A percentile compares a stretch with the other conserved stretches of the same genome.
These are phyloP conservation scores for Pelecanus crispus DNA, from an alignment of 2,113 vertebrate species.

Conservation along the genomic window DNA sequence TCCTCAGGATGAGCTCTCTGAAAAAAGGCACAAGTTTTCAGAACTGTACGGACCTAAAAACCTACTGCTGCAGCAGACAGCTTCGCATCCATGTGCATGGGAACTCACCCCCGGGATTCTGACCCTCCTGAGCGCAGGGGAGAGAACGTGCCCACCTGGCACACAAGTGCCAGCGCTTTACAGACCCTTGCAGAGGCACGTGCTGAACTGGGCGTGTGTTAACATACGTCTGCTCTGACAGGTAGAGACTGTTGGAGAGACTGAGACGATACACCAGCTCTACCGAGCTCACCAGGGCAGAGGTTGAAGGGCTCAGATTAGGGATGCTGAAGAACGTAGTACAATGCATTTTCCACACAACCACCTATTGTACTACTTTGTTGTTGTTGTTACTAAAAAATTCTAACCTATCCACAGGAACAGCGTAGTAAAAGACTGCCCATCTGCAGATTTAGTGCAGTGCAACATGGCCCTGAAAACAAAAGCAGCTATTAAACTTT, in stretches of 20 bases:
- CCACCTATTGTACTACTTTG: not conserved
- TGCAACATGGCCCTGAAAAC: not conserved
- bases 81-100: accelerated
- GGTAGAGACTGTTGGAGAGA: not conserved
- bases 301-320: not conserved
- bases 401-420: not conserved
- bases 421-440: not conserved
- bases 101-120: not conserved
- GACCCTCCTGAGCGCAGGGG: not conserved
- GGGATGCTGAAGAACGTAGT: not conserved
- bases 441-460: not conserved
- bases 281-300: not conserved
- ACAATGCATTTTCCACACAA: not conserved
- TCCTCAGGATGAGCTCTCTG: not conserved
- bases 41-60: not conserved
- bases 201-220: not conserved
- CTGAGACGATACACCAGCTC: too few species aligned
- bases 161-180: not conserved
- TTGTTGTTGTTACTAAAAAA: not conserved
- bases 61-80: not conserved
- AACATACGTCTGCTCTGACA: not conserved
- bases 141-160: not conserved
- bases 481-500: not conserved
- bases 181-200: not conserved
- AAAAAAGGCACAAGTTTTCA: not conserved